Evolutionary conservation across 2,113 vertebrate species (phyloP).

Genomic region (Grallaria varia): DNA sequence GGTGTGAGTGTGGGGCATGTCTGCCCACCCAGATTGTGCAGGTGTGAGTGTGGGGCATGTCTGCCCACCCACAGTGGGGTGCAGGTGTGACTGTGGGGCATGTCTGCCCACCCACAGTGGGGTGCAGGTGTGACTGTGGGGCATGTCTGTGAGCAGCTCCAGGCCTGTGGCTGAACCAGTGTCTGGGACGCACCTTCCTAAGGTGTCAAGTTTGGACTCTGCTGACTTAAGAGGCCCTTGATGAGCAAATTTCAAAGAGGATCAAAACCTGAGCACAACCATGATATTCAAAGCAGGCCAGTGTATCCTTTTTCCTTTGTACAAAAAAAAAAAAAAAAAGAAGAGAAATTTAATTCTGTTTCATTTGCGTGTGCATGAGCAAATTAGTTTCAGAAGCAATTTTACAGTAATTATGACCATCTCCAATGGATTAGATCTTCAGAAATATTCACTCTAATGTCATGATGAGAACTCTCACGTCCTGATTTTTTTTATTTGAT

Average conservation of each 20-base stretch:
- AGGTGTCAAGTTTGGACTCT: not conserved
- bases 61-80: not conserved
- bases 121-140: not conserved
- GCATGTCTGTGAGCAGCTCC: not conserved
- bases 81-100: not conserved
- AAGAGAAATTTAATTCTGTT: conserved; percentile 29
- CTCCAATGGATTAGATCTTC: conserved; percentile 58
- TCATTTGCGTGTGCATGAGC: conserved; percentile 20
- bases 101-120: not conserved
- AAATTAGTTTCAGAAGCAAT: conserved; percentile 65
- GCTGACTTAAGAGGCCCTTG: not conserved
- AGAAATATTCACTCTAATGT: conserved; percentile 33
- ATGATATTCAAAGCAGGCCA: not conserved
- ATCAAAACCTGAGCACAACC: not conserved
- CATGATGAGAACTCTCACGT: conserved; percentile 24
- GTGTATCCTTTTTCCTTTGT: not conserved
- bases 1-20: not conserved
- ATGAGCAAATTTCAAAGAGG: not conserved
- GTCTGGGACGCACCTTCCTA: not conserved
- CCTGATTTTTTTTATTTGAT: conserved; percentile 41
- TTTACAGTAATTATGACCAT: conserved; percentile 64
- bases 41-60: not conserved
- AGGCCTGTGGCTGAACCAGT: too few species aligned
- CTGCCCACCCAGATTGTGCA: too few species aligned
- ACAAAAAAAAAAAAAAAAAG: not conserved